Evolutionary conservation across 2,797 vertebrate species (phyloP).

Genomic region (Tarsius wallacei): DNA sequence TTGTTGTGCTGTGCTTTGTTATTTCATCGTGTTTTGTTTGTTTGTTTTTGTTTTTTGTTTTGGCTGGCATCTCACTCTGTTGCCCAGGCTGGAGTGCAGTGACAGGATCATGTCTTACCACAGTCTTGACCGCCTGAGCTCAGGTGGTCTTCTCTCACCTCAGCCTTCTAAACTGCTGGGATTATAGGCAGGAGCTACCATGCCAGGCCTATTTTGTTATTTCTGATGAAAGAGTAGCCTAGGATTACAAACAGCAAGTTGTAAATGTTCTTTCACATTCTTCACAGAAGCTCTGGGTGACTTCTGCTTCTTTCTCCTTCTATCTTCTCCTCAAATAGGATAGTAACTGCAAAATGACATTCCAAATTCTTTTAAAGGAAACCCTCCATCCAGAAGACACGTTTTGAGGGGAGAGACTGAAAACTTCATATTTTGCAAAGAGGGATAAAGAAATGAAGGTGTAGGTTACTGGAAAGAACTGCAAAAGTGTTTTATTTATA

Average conservation of each 20-base stretch:
- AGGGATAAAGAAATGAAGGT: background rate
- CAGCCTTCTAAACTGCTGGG: too few relatives aligned
- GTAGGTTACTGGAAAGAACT: background rate
- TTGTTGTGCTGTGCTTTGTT: too few relatives aligned
- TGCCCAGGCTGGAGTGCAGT: too few relatives aligned
- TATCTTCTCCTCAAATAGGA: background rate
- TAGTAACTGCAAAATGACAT: background rate
- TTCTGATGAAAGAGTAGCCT: background rate
- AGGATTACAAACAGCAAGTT: background rate
- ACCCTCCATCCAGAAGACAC: background rate
- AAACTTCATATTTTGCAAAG: background rate
- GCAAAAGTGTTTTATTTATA: background rate
- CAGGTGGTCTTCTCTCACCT: too few relatives aligned
- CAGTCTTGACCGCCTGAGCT: too few relatives aligned
- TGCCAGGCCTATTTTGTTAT: background rate
- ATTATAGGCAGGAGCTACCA: too few relatives aligned
- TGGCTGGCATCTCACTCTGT: too few relatives aligned
- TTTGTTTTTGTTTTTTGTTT: background rate
- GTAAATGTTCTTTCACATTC: background rate
- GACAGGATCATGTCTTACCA: too few relatives aligned
- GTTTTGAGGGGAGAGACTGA: background rate
- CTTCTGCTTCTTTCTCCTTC: background rate
- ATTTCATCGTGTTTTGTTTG: background rate
- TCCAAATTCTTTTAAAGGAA: conserved; percentile 30
- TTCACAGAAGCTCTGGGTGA: background rate